Conservation (phyloP, 2,113 vertebrate genomes). For the Ctenomys sociabilis region DNA sequence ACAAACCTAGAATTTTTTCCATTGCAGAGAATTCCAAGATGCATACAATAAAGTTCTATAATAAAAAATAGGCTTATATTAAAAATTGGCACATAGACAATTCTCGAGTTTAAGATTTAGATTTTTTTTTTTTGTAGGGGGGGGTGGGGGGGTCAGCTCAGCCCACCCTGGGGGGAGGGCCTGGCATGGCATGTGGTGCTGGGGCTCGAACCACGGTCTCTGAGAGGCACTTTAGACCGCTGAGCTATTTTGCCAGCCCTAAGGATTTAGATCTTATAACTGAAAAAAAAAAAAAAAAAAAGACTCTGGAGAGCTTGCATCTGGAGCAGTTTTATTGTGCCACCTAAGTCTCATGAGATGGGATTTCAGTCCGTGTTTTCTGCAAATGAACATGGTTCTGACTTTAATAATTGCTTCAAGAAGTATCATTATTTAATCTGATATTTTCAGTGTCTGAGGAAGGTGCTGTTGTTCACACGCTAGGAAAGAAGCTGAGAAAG, state of each 20-base stretch:
- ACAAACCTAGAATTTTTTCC: not conserved
- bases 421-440: conserved; percentile 25
- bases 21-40: not conserved
- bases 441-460: not conserved
- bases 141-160: too few species aligned
- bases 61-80: not conserved
- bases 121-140: too few species aligned
- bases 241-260: too few species aligned
- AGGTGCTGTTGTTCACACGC: not conserved
- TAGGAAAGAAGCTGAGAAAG: not conserved
- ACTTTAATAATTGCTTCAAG: conserved; percentile 27
- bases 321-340: conserved; percentile 1
- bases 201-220: too few species aligned
- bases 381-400: conserved; percentile 16
- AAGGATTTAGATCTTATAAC: conserved; percentile 12
- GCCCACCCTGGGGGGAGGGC: too few species aligned
- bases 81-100: conserved; percentile 22
- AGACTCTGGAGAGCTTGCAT: not conserved
- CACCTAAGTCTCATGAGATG: not conserved
- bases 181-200: too few species aligned
- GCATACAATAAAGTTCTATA: not conserved
- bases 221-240: too few species aligned
- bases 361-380: conserved; percentile 29
- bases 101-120: not conserved
- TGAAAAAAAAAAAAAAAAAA: not conserved